Percentiles rank a stretch among this genome's conserved stretches.
Conservation (phyloP, 2,797 vertebrate genomes). For the Hyperoplus lanceolatus region DNA sequence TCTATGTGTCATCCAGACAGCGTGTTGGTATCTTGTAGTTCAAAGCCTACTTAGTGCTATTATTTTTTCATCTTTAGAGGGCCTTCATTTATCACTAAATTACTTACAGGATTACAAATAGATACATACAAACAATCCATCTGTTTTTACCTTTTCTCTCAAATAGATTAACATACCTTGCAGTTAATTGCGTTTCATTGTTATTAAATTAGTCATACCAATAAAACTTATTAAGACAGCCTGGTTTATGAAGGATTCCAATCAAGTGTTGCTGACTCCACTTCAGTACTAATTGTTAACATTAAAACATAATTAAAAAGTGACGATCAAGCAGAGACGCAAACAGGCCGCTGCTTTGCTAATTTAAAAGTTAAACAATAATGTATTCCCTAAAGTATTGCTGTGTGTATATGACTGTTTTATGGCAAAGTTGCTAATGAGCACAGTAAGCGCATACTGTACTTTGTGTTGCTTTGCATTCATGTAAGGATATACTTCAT, state of each 20-base stretch:
- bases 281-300: conserved; percentile 86
- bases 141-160: background rate
- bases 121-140: background rate
- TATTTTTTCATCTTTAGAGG: conserved; percentile 64
- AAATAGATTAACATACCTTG: background rate
- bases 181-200: background rate
- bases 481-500: background rate
- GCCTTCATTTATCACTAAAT: conserved; percentile 48
- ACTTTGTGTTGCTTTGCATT: conserved; percentile 37
- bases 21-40: conserved; percentile 62
- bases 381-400: conserved; percentile 65
- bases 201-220: conserved; percentile 46
- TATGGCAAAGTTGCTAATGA: conserved; percentile 73
- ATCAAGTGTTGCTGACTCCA: conserved; percentile 85
- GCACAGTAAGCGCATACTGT: conserved; percentile 17
- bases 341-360: conserved; percentile 68
- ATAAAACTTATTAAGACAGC: conserved; percentile 49
- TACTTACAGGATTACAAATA: no score
- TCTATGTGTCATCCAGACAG: conserved; percentile 62
- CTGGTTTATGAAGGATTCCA: conserved; percentile 68
- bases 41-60: conserved; percentile 66
- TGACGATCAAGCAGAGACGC: conserved; percentile 82
- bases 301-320: conserved; percentile 90
- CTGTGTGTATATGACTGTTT: conserved; percentile 53
- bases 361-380: conserved; percentile 73